A percentile compares a stretch with the other conserved stretches of the same genome.
Conservation (phyloP, 2,113 vertebrate species). For the Jaculus jaculus region DNA sequence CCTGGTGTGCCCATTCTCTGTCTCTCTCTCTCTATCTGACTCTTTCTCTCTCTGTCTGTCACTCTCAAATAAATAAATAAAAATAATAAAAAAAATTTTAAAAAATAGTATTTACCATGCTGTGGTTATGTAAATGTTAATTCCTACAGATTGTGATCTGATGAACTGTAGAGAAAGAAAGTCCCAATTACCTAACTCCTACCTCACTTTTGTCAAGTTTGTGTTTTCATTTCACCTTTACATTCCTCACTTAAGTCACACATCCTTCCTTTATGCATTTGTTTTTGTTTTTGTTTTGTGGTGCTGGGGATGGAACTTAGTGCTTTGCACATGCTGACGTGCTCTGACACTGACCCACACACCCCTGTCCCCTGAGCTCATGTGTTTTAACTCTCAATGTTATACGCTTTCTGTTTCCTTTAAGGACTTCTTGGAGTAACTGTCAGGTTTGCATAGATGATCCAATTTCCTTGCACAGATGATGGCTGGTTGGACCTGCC, state of each 20-base stretch:
- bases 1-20: too few species aligned
- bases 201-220: background rate
- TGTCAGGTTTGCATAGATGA: background rate
- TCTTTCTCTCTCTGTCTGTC: too few species aligned
- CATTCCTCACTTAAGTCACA: slow-evolving; percentile 19
- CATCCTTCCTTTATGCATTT: background rate
- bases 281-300: background rate
- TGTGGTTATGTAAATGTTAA: slow-evolving; percentile 12
- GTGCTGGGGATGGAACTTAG: background rate
- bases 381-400: background rate
- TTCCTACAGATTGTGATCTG: background rate
- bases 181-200: background rate
- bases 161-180: background rate
- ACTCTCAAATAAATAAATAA: too few species aligned
- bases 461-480: background rate
- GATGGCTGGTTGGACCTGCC: background rate
- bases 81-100: too few species aligned
- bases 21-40: too few species aligned
- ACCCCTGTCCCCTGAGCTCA: background rate
- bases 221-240: background rate
- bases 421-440: background rate
- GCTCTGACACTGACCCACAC: background rate
- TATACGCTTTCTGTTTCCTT: background rate
- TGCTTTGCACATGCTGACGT: background rate
- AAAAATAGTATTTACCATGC: slow-evolving; percentile 41